Percentiles rank a stretch among this genome's conserved stretches.
Conservation (phyloP, 2,888 invertebrate species). For the Nymphalis c-album region DNA sequence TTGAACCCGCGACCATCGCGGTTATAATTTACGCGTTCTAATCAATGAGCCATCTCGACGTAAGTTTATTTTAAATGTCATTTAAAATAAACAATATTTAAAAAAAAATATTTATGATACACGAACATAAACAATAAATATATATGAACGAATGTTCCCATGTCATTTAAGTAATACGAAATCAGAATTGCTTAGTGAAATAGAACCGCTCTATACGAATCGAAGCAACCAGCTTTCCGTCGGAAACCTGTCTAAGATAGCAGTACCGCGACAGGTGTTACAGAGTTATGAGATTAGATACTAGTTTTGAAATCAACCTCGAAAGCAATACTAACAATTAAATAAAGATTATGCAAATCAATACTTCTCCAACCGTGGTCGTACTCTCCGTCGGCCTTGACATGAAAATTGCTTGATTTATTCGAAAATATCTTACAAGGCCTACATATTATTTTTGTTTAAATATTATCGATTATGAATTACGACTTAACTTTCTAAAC, state of each 20-base stretch:
- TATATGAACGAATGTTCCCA: conserved; percentile 20
- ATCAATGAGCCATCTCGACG: too few species aligned
- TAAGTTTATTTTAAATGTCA: too few species aligned
- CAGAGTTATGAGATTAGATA: conserved; percentile 35
- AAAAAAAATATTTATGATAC: neutral
- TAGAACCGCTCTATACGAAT: conserved; percentile 12
- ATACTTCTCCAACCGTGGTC: conserved; percentile 19
- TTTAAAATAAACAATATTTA: neutral
- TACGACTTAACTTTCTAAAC: conserved; percentile 5
- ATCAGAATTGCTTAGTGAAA: conserved; percentile 31
- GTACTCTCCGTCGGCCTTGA: conserved; percentile 36
- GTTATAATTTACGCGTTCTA: too few species aligned
- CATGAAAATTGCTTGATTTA: conserved; percentile 18
- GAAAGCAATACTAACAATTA: conserved; percentile 43
- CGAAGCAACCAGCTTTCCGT: conserved; percentile 23
- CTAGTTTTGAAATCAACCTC: conserved; percentile 40
- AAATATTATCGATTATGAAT: neutral
- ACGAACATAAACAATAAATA: conserved; percentile 19
- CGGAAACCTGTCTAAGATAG: conserved; percentile 34
- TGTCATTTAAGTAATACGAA: conserved; percentile 27
- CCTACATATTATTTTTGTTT: neutral
- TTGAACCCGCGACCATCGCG: too few species aligned
- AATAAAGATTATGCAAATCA: conserved; percentile 45
- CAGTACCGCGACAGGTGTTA: conserved; percentile 38
- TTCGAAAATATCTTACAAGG: neutral